Conservation (phyloP, 2,888 invertebrate genomes). For the Cylloceria caligata region DNA sequence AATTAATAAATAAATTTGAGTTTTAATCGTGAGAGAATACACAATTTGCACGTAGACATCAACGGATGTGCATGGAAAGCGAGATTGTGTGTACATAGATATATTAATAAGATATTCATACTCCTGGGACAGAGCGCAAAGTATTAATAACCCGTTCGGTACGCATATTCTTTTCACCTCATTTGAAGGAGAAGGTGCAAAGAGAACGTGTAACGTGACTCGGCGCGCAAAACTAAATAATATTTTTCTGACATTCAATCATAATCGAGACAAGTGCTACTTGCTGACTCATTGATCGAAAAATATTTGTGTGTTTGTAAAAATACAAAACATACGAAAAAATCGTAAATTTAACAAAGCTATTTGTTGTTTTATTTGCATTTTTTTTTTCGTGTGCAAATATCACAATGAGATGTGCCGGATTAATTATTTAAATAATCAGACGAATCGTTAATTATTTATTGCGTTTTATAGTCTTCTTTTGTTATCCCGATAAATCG, state of each 20-base stretch:
- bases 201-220: constrained; percentile 31
- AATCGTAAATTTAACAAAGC: no score
- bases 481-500: neutral
- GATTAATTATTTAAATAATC: constrained; percentile 2
- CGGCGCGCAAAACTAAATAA: constrained; percentile 41
- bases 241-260: constrained; percentile 38
- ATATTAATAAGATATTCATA: constrained; percentile 31
- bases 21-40: neutral
- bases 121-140: neutral
- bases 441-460: neutral
- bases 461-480: constrained; percentile 5
- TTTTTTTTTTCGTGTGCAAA: no score
- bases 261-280: constrained; percentile 23
- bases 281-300: no score
- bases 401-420: no score
- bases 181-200: neutral
- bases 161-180: constrained; percentile 22
- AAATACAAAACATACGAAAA: no score
- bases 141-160: constrained; percentile 41
- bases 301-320: neutral
- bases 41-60: neutral
- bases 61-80: constrained; percentile 38
- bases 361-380: no score
- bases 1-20: no score
- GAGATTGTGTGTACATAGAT: constrained; percentile 17